Evolutionary conservation across 2,888 invertebrate species (phyloP), one percentile per base, ranked within the genome.

Genomic region (Acheta domesticus): DNA sequence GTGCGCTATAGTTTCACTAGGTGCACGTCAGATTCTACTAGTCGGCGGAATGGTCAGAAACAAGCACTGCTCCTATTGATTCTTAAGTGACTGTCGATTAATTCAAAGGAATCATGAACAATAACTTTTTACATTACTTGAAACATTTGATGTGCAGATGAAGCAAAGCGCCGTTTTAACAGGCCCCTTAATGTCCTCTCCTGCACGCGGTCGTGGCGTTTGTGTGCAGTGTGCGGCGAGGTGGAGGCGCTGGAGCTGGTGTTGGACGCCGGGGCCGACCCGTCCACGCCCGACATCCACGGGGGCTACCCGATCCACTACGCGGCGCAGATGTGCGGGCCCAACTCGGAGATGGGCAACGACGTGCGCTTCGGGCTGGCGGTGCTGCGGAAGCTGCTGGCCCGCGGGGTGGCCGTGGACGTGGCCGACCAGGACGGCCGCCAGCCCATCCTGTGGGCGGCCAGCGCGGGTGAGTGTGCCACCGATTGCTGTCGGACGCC

Each of bases 241-340:
- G 92, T 95, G 77, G 96, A 96, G 81, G 94, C 97, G 21, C 88
- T 98, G 82, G 92, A 96, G 75, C 90, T 96, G 1, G 93, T 98
- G 76, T 87, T 97, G 83, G 92, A 93, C 3, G 92, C 93, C 2
- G 97, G 97, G 8, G 97, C 97, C 0, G 93, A 94, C 84, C 92
- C 97, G 12, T 93, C 95, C 19, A 94, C 94, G 0, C 92, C 96
- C 0, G 99, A 99, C 87, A 93, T 95, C 83, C 96, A 97, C 86
- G 96, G 97, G 23, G 98, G 98, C 20, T 96, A 94, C 84, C 98
- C 98, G 0, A 88, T 99, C 79, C 99, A 99, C 87, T 98, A 99
- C 87, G 98, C 98, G 0, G 97, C 98, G 19, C 98, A 99, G 88
- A 96, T 98, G 93, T 97, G 97, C 85, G 96, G 96, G 1, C 93